Conservation (phyloP, 2,888 invertebrate genomes). For the Antheraea assamensis region DNA sequence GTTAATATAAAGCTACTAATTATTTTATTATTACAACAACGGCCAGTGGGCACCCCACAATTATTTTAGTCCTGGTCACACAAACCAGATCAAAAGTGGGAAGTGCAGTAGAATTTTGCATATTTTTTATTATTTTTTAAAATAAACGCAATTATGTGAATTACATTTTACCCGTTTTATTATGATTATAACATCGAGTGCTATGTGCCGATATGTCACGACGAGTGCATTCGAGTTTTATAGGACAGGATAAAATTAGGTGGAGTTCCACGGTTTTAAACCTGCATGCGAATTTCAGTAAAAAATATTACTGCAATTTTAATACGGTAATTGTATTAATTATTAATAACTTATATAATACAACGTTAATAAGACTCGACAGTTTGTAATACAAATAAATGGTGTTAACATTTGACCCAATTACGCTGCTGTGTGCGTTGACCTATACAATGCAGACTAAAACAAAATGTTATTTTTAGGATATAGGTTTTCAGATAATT, state of each 20-base stretch:
- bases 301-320: not conserved
- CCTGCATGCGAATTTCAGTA: conserved; percentile 57
- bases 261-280: conserved; percentile 59
- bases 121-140: conserved; percentile 66
- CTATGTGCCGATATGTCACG: conserved; percentile 46
- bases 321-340: conserved; percentile 14
- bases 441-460: conserved; percentile 79
- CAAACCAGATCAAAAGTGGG: conserved; percentile 60
- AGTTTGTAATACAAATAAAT: conserved; percentile 44
- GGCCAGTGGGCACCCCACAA: conserved; percentile 22
- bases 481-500: conserved; percentile 79
- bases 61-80: conserved; percentile 53
- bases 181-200: conserved; percentile 56
- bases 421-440: conserved; percentile 75
- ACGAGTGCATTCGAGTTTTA: conserved; percentile 46
- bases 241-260: conserved; percentile 39
- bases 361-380: not conserved
- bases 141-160: conserved; percentile 59
- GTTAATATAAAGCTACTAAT: not conserved
- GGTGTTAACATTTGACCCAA: conserved; percentile 77
- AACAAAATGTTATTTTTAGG: conserved; percentile 78
- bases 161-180: conserved; percentile 38
- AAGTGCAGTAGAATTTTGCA: conserved; percentile 66
- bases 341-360: not conserved
- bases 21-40: not conserved